These are phyloP conservation scores for Nebria ingens DNA, from an alignment of 1,140 invertebrate species.

Conservation along the genomic window DNA sequence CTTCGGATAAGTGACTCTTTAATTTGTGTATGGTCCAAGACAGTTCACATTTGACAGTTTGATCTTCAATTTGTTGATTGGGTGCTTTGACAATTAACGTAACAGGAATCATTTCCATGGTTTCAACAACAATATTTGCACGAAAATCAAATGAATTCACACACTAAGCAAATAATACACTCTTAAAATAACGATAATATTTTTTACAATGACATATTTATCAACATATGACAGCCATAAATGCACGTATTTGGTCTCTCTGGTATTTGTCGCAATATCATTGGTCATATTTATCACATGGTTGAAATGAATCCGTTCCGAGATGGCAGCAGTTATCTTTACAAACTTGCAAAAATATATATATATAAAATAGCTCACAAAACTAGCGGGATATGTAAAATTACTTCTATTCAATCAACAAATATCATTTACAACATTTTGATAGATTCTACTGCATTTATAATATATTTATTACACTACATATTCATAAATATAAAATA, in stretches of 20 bases:
- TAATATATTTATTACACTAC: too few relatives aligned
- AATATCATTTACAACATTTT: too few relatives aligned
- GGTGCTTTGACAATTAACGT: constrained; percentile 76
- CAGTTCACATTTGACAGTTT: constrained; percentile 67
- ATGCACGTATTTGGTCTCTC: too few relatives aligned
- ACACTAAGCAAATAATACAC: background rate
- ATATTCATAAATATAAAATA: too few relatives aligned
- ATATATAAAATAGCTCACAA: too few relatives aligned
- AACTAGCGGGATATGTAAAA: too few relatives aligned
- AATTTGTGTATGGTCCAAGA: constrained; percentile 77
- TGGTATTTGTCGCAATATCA: constrained; percentile 1
- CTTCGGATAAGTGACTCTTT: constrained; percentile 70
- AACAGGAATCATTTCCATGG: constrained; percentile 44
- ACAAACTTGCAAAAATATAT: too few relatives aligned
- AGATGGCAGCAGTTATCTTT: too few relatives aligned
- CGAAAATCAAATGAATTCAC: background rate
- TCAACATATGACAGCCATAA: constrained; percentile 2
- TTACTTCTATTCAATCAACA: too few relatives aligned
- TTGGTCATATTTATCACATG: background rate
- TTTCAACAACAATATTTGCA: background rate
- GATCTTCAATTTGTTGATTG: constrained; percentile 80
- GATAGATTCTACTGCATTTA: too few relatives aligned
- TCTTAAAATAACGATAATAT: background rate
- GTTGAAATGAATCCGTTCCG: too few relatives aligned
- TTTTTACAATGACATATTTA: constrained; percentile 4